Base-by-base conservation (phyloP, 2,888 invertebrate species). In the Glyphotaelius pellucidus region DNA sequence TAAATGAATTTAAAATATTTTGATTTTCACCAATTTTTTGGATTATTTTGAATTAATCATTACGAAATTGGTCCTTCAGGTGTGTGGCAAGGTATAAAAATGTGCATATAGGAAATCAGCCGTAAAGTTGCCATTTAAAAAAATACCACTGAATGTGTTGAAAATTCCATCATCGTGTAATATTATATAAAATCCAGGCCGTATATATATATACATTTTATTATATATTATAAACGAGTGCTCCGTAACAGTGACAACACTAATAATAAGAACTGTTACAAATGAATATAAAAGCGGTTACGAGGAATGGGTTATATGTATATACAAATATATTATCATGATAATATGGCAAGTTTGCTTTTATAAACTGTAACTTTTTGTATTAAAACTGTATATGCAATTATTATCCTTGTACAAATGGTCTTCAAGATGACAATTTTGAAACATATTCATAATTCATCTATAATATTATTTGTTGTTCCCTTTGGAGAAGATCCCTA, bases 221-320 rank as follows among this genome's bases (percentile, higher is more conserved):
- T 14, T 81, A 81, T 32, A 30, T 11, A 86, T 86, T 86, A 86
- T 47, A 38, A n/a, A 38, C 25, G 25, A 42, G 86, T 88, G 88
- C 88, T 30, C 19, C 25, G 31, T 67, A 88, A 88, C 88, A 88
- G 88, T 88, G 88, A 47, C 88, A 88, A 88, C 88, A 79, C 67
- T 88, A 88, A 88, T 25, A 32, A n/a, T 30, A 67, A n/a, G 83
- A 31, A 83, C 52, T 32, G 83, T 83, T 32, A 31, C 15, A 31
- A 83, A 88, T 30, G 19, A 67, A 67, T 67, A 19, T 67, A 67
- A 25, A 25, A 67, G 52, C 52, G 5, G 1, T 25, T 67, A 67
- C 19, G 52, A 67, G 52, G 25, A 67, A 67, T 25, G 25, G 25
- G 52, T 47, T 14, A 47, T 47, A 47, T 47, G 47, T 47, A 15